Base-by-base conservation (phyloP, 2,797 vertebrate species). In the Neosilurus mollespiculum region DNA sequence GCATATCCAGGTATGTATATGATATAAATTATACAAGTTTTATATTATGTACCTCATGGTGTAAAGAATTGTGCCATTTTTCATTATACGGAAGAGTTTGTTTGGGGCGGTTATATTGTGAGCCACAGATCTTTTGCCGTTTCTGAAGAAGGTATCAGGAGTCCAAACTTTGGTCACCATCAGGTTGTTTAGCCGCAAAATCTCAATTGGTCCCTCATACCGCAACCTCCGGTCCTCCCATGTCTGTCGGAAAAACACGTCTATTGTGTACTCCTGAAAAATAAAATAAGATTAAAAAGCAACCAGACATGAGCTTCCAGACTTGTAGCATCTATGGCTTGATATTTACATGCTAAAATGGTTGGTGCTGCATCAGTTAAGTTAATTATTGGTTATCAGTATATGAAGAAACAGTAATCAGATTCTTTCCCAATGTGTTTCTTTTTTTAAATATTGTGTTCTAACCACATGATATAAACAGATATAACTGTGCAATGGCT, bases 91-190 rank as follows among this genome's bases (percentile, higher is more conserved):
- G 93, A 99, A 99, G 43, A 99, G 96, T 88, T 97, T 98, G 93
- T 99, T 99, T 81, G 98, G 97, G 16, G 97, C 97, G 3, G 98
- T 99, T 96, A 99, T 99, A 91, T 99, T 99, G 93, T 99, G 98
- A 69, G 97, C 96, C 37, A 99, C 97, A 1, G 98, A 99, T 91
- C 94, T 97, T 93, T 99, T 99, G 69, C 98, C 98, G 14, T 99
- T 99, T 90, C 98, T 96, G 93, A 99, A 99, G 93, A 99, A 99
- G 78, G 98, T 99, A 90, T 99, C 98, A 5, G 98, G 98, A 11
- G 98, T 99, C 98, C 98, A 99, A 71, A 99, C 97, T 91, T 99
- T 98, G 0, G 96, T 97, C 91, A 99, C 97, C 98, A 99, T 99
- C 91, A 99, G 92, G 92, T 99, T 99, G 92, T 99, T 99, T 75